These are phyloP conservation scores for Eustalomyia histrio DNA, from an alignment of 2,888 invertebrate genomes.

Conservation along the genomic window DNA sequence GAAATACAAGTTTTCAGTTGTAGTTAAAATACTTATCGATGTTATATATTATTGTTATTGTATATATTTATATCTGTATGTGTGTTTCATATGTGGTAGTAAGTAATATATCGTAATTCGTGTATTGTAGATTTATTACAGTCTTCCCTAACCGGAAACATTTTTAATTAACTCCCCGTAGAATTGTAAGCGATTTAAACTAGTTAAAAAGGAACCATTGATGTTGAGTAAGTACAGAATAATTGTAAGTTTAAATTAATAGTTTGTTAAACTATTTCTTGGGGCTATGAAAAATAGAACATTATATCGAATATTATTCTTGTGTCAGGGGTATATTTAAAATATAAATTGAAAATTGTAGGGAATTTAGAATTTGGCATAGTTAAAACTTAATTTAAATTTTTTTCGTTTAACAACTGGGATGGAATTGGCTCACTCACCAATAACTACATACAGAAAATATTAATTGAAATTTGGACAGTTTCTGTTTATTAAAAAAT, in stretches of 20 bases:
- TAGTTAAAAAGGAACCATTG: slow-evolving; percentile 20
- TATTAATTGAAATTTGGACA: no score
- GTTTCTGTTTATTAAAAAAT: no score
- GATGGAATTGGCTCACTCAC: no score
- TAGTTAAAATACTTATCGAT: slow-evolving; percentile 58
- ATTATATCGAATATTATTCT: neutral
- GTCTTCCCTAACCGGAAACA: slow-evolving; percentile 65
- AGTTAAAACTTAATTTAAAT: no score
- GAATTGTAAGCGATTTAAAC: slow-evolving; percentile 64
- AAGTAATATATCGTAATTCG: neutral
- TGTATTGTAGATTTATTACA: slow-evolving; percentile 59
- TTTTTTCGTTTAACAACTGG: no score
- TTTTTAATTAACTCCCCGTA: slow-evolving; percentile 67
- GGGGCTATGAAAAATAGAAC: slow-evolving; percentile 2
- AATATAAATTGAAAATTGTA: neutral
- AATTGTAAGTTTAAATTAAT: slow-evolving; percentile 54
- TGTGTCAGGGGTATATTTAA: neutral
- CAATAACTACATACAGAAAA: no score
- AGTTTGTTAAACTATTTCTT: slow-evolving; percentile 44
- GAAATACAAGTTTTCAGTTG: slow-evolving; percentile 62
- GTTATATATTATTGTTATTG: slow-evolving; percentile 19
- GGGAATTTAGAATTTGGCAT: no score
- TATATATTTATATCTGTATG: neutral
- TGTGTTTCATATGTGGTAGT: neutral
- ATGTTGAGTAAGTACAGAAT: slow-evolving; percentile 11